Percentiles rank a stretch among this genome's conserved stretches.
Evolutionary conservation across 1,140 invertebrate genomes (phyloP).

Genomic region (Drosophila willistoni): DNA sequence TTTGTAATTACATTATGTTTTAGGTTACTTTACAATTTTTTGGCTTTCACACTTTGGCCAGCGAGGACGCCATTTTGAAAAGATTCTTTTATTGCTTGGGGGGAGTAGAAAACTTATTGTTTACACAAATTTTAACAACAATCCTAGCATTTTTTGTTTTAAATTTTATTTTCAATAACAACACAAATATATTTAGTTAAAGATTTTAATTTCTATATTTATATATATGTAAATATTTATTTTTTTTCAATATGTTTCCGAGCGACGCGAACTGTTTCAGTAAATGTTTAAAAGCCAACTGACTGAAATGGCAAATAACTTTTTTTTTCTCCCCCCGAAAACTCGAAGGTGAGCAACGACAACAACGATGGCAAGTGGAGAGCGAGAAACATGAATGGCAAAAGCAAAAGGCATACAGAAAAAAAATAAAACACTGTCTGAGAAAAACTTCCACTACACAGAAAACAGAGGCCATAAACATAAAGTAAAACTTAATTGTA

Average conservation of each 20-base stretch:
- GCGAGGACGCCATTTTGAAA: conserved; percentile 50
- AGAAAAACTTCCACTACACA: conserved; percentile 47
- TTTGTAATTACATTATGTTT: not conserved
- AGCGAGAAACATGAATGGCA: conserved; percentile 55
- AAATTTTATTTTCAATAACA: conserved; percentile 3
- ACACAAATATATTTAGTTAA: conserved; percentile 26
- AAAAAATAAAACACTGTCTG: conserved; percentile 25
- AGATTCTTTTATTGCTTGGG: conserved; percentile 16
- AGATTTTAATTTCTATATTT: conserved; percentile 21
- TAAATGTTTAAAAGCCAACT: conserved; percentile 82
- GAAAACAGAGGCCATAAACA: conserved; percentile 64
- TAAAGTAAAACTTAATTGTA: conserved; percentile 82
- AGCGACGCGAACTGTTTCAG: conserved; percentile 76
- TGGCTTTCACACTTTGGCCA: conserved; percentile 41
- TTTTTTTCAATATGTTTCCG: conserved; percentile 39
- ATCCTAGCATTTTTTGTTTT: not conserved
- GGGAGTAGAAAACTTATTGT: conserved; percentile 17
- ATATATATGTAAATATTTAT: conserved; percentile 16
- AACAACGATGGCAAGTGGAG: conserved; percentile 32
- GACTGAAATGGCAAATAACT: conserved; percentile 71
- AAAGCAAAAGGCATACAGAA: conserved; percentile 34
- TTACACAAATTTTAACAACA: conserved; percentile 13
- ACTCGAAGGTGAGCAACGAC: conserved; percentile 65
- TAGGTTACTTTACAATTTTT: conserved; percentile 16
- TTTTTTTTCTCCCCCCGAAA: conserved; percentile 36